Evolutionary conservation across 2,113 vertebrate genomes (phyloP).

Genomic region (Gracilinanus agilis): DNA sequence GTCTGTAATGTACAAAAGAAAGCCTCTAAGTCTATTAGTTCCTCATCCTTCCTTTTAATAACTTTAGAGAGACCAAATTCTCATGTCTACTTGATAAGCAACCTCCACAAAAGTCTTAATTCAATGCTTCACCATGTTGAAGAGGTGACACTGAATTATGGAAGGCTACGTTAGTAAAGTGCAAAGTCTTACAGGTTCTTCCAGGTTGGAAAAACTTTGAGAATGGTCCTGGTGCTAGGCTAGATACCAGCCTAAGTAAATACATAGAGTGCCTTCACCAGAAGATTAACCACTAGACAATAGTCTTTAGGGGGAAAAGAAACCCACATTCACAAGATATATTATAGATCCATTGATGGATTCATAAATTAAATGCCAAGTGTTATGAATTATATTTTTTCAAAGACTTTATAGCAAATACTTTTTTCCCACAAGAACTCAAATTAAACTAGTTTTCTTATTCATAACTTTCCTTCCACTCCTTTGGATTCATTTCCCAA

Average conservation of each 20-base stretch:
- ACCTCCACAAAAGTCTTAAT: background rate
- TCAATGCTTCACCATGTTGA: background rate
- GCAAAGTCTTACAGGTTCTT: background rate
- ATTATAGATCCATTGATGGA: background rate
- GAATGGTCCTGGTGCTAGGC: background rate
- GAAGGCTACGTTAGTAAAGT: background rate
- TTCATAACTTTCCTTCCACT: slow-evolving; percentile 3
- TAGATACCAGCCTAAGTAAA: background rate
- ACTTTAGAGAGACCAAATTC: background rate
- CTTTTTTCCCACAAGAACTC: background rate
- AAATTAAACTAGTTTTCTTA: background rate
- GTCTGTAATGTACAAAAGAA: no score
- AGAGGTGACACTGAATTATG: background rate
- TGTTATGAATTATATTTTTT: background rate
- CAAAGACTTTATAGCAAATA: background rate
- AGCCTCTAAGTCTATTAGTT: background rate
- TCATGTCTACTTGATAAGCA: background rate
- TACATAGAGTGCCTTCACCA: background rate
- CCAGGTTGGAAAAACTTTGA: background rate
- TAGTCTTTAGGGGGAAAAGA: background rate
- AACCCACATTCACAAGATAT: background rate
- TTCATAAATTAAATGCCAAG: background rate
- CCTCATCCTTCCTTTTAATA: background rate
- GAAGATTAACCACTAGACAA: background rate
- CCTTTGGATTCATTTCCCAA: background rate